A percentile compares a stretch with the other conserved stretches of the same genome.
Evolutionary conservation across 1,140 invertebrate species (phyloP).

Genomic region (Maniola jurtina): DNA sequence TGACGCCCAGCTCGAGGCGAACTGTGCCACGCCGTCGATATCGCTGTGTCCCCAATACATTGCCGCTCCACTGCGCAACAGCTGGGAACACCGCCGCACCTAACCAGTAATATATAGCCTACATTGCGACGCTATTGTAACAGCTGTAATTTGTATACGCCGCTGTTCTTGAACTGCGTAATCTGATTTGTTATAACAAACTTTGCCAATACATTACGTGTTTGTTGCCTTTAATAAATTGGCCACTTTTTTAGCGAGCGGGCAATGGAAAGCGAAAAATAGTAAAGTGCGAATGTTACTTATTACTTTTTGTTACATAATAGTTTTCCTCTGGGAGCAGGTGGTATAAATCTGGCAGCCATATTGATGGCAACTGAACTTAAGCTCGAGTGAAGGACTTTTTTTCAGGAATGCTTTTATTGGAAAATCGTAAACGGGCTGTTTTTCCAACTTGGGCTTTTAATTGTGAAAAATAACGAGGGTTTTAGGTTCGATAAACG

Average conservation of each 20-base stretch:
- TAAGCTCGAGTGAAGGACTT: conserved; percentile 17
- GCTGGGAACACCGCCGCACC: conserved; percentile 10
- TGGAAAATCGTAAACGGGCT: neutral
- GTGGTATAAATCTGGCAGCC: conserved; percentile 25
- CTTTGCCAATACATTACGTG: conserved; percentile 21
- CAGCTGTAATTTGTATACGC: conserved; percentile 13
- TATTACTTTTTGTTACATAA: conserved; percentile 5
- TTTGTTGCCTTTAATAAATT: conserved; percentile 19
- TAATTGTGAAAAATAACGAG: neutral
- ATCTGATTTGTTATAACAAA: conserved; percentile 18
- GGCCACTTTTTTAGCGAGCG: conserved; percentile 6
- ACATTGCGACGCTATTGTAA: neutral
- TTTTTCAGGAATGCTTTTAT: conserved; percentile 10
- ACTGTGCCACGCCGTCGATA: conserved; percentile 34
- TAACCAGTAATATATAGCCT: conserved; percentile 15
- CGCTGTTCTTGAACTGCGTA: conserved; percentile 11
- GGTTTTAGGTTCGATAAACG: too few species aligned
- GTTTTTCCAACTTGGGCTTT: neutral
- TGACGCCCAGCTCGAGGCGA: conserved; percentile 48
- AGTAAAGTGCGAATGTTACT: neutral
- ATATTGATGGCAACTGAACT: conserved; percentile 23
- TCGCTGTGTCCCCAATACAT: conserved; percentile 44
- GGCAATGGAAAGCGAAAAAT: conserved; percentile 17
- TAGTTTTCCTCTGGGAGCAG: conserved; percentile 16
- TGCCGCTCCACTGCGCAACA: conserved; percentile 22